Evolutionary conservation across 2,797 vertebrate genomes (phyloP), one percentile per base, ranked within the genome.

Genomic region (Pristis pectinata): DNA sequence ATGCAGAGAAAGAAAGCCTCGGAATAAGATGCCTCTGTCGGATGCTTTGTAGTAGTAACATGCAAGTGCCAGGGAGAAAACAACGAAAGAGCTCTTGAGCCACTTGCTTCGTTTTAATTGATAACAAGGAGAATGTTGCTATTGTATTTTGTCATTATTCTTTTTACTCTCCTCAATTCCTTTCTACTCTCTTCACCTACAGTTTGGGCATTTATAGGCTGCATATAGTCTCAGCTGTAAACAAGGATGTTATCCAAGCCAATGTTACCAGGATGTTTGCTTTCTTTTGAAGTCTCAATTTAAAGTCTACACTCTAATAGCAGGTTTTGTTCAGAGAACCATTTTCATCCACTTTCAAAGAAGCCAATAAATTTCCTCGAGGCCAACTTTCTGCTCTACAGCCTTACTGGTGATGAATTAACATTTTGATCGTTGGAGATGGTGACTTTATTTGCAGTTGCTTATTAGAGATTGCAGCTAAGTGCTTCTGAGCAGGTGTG

Each of bases 1-100:
- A 95, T 0, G 27, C 95, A 96, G 96, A 96, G 96, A 97, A 96
- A 96, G 95, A 96, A 96, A 96, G 97, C 95, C 96, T 96, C 96
- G 93, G 95, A 96, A 96, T 97, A 97, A 97, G 96, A 96, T 96
- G 95, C 96, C 96, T 96, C 96, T 95, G 96, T 96, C 95, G 95
- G 95, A 97, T 97, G 97, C 96, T 96, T 96, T 96, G 95, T 96
- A 96, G 95, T 96, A 96, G 96, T 96, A 76, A 70, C 92, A 94
- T 94, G 92, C 30, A 19, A 94, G 70, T 76, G n/a, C 61, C 59
- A 91, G 87, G 92, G 49, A 94, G 70, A 94, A 56, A 94, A 74
- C 2, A n/a, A 53, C 41, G 37, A 30, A 17, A 41, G 37, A 49
- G 30, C 44, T 53, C 67, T 94, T 53, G 10, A 91, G 70, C 92